Conservation (phyloP, 2,113 vertebrate genomes). For the Apodemus sylvaticus region DNA sequence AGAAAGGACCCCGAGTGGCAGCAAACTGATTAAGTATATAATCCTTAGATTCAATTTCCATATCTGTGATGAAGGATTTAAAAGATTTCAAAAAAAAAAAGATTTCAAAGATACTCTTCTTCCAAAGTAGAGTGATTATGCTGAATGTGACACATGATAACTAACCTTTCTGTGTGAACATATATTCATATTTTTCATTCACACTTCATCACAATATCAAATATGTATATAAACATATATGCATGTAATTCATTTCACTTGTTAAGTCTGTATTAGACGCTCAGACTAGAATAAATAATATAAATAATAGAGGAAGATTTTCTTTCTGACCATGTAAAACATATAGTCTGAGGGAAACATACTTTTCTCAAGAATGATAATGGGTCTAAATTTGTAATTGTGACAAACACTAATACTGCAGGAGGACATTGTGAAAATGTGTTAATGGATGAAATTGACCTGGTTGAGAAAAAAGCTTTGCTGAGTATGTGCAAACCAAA, state of each 20-base stretch:
- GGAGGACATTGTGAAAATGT: not conserved
- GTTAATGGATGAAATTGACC: not conserved
- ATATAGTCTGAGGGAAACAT: not conserved
- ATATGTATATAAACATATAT: not conserved
- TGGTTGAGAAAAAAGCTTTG: not conserved
- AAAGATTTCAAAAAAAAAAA: conserved; percentile 4
- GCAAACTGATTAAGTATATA: not conserved
- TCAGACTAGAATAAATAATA: not conserved
- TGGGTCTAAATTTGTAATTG: not conserved
- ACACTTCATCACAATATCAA: not conserved
- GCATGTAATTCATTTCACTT: not conserved
- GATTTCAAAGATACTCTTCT: not conserved
- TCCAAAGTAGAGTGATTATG: not conserved
- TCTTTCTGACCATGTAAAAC: not conserved
- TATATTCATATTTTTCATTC: not conserved
- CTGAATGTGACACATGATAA: not conserved
- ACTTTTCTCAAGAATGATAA: not conserved
- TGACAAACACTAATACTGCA: not conserved
- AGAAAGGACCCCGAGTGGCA: not conserved
- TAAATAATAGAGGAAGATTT: not conserved
- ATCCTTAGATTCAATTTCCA: not conserved
- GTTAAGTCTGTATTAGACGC: not conserved
- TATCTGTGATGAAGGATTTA: not conserved
- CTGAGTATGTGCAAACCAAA: not conserved
- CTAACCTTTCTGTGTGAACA: not conserved